Conservation (phyloP, 1,140 invertebrate genomes). For the Drosophila kanapiae region DNA sequence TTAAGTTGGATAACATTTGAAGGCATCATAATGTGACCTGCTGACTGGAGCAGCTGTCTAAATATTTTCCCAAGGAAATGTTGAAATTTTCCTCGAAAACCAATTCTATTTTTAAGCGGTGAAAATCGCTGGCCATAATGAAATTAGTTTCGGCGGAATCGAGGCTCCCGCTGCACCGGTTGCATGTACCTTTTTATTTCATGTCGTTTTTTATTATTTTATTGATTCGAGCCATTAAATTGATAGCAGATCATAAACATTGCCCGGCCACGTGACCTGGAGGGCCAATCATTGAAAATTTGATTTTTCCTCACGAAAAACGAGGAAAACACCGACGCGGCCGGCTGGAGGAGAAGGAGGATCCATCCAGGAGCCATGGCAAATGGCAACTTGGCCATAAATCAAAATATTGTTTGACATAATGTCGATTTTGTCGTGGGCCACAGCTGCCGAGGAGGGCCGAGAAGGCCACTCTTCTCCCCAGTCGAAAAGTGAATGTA, state of each 20-base stretch:
- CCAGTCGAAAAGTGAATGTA: slow-evolving; percentile 26
- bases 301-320: slow-evolving; percentile 50
- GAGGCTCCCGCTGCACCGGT: slow-evolving; percentile 3
- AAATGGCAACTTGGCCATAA: slow-evolving; percentile 57
- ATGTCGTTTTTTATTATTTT: slow-evolving; percentile 38
- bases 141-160: slow-evolving; percentile 11
- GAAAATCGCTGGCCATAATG: slow-evolving; percentile 16
- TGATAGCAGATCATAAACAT: slow-evolving; percentile 67
- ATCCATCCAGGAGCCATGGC: slow-evolving; percentile 7
- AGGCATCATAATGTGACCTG: background rate
- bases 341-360: background rate
- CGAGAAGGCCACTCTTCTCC: slow-evolving; percentile 4
- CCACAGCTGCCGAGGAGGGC: slow-evolving; percentile 55
- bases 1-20: background rate
- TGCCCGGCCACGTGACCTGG: slow-evolving; percentile 54
- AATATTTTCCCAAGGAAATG: slow-evolving; percentile 5
- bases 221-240: slow-evolving; percentile 68
- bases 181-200: slow-evolving; percentile 15
- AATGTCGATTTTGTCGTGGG: slow-evolving; percentile 61
- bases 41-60: background rate
- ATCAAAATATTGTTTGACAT: slow-evolving; percentile 67
- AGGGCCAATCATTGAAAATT: slow-evolving; percentile 66
- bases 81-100: slow-evolving; percentile 3
- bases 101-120: slow-evolving; percentile 7
- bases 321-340: no score